These are phyloP conservation scores for Pegoplata infirma DNA, from an alignment of 2,888 invertebrate genomes.

Conservation along the genomic window DNA sequence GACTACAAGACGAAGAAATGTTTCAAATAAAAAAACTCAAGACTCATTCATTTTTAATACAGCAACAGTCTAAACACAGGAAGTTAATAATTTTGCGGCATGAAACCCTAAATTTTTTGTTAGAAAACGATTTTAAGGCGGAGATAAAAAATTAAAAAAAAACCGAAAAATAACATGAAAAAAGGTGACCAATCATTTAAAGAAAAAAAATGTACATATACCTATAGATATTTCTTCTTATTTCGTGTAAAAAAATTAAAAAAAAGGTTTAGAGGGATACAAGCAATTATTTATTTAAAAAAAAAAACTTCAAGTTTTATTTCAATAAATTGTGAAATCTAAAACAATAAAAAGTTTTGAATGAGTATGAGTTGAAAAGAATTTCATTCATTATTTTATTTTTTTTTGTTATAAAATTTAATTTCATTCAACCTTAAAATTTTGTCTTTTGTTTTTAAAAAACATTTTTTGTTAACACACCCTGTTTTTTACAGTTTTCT, in stretches of 20 bases:
- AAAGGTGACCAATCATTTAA: slow-evolving; percentile 40
- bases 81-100: slow-evolving; percentile 47
- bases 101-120: slow-evolving; percentile 26
- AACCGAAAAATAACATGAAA: no score
- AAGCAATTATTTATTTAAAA: slow-evolving; percentile 27
- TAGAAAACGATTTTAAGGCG: background rate
- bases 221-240: no score
- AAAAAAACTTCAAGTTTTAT: background rate
- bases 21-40: no score
- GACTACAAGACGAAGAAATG: background rate
- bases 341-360: background rate
- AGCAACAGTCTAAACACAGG: slow-evolving; percentile 24
- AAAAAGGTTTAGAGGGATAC: slow-evolving; percentile 6
- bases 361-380: background rate
- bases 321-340: background rate
- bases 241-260: slow-evolving; percentile 9
- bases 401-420: no score
- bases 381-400: background rate
- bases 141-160: background rate
- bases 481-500: background rate
- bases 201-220: background rate
- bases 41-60: slow-evolving; percentile 12
- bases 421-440: background rate
- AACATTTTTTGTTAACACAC: background rate
- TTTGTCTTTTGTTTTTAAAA: background rate